Conservation (phyloP, 2,797 vertebrate species). For the Epinephelus coioides region DNA sequence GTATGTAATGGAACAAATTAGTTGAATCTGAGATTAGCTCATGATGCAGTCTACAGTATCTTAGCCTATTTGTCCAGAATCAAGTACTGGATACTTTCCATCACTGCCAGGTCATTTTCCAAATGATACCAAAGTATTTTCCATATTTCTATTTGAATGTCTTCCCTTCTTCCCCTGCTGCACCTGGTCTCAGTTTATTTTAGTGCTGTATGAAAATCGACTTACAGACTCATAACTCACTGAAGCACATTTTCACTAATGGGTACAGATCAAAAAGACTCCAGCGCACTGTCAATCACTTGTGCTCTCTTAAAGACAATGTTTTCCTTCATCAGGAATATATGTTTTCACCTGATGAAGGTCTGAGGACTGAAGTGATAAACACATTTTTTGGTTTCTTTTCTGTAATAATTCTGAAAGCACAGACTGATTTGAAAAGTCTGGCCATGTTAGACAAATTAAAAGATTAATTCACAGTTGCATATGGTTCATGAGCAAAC, state of each 20-base stretch:
- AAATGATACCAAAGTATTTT: neutral
- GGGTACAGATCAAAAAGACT: neutral
- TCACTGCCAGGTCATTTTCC: neutral
- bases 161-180: neutral
- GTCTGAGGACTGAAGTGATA: neutral
- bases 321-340: neutral
- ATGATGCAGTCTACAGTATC: neutral
- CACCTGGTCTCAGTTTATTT: slow-evolving; percentile 3
- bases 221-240: neutral
- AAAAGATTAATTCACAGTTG: neutral
- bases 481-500: neutral
- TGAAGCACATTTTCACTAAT: neutral
- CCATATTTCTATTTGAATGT: neutral
- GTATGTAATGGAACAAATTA: too few relatives aligned
- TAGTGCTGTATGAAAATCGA: slow-evolving; percentile 1
- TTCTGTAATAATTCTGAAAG: neutral
- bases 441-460: neutral
- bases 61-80: too few relatives aligned
- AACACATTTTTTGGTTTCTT: neutral
- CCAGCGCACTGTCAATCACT: neutral
- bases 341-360: neutral
- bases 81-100: neutral
- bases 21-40: neutral
- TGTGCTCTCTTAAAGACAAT: neutral
- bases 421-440: neutral